phyloP scores from a whole-genome alignment of 2,797 vertebrate species.

The Benthosema pterotum region DNA sequence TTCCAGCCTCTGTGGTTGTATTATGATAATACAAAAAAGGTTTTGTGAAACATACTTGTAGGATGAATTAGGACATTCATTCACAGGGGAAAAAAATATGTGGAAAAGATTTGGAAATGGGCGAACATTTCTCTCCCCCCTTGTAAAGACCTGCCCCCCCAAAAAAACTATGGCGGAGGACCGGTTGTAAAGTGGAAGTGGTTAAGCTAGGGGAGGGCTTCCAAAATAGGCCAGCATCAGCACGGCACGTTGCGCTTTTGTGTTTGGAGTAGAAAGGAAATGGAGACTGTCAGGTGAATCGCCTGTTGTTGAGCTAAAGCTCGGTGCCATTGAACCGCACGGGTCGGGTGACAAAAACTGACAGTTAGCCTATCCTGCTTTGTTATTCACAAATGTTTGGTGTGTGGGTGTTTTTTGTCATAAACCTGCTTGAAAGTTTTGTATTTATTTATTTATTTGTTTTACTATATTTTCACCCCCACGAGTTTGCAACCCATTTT shows the following conservation, averaged over 20 bases:
- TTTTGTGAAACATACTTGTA: no score
- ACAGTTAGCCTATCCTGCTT: slow-evolving; percentile 29
- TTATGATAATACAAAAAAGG: no score
- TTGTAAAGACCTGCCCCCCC: slow-evolving; percentile 6
- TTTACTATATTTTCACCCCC: no score
- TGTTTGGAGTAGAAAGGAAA: slow-evolving; percentile 46
- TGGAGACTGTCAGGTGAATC: slow-evolving; percentile 21
- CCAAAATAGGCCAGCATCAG: slow-evolving; percentile 46
- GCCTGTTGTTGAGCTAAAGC: slow-evolving; percentile 31
- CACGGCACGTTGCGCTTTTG: slow-evolving; percentile 24
- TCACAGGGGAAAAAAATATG: no score
- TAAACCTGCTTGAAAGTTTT: background rate
- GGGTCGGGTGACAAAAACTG: slow-evolving; percentile 3
- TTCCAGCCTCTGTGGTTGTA: no score
- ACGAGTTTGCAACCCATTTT: no score
- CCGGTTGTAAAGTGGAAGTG: no score
- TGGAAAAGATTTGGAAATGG: no score
- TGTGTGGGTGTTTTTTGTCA: background rate
- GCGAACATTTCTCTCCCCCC: no score
- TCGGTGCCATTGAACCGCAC: slow-evolving; percentile 9
- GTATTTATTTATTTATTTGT: no score
- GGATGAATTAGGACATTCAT: no score
- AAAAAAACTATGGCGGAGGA: no score
- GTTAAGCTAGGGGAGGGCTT: slow-evolving; percentile 24
- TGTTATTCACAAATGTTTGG: slow-evolving; percentile 23